Evolutionary conservation across 1,140 invertebrate genomes (phyloP).

Genomic region (Caenorhabditis briggsae): DNA sequence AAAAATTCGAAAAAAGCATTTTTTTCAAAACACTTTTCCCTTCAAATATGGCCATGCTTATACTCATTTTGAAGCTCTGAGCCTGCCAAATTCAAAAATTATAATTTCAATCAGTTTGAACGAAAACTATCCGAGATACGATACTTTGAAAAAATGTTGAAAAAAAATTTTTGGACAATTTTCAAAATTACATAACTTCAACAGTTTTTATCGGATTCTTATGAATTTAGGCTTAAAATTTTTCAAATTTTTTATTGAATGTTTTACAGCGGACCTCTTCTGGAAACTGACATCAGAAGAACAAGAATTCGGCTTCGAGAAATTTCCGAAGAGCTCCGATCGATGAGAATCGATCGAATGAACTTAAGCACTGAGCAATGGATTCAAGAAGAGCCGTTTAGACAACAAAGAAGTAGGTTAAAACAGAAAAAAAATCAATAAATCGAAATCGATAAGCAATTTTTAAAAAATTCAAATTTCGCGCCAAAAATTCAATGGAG

Average conservation of each 20-base stretch:
- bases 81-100: no score
- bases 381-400: background rate
- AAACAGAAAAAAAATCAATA: background rate
- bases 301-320: slow-evolving; percentile 19
- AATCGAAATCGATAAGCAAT: slow-evolving; percentile 1
- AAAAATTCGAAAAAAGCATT: no score
- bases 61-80: no score
- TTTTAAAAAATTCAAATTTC: no score
- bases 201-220: no score
- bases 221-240: background rate
- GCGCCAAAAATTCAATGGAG: background rate
- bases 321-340: slow-evolving; percentile 40
- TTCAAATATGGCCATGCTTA: no score
- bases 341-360: slow-evolving; percentile 30
- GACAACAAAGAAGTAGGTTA: slow-evolving; percentile 9
- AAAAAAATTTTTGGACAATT: no score
- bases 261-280: slow-evolving; percentile 8
- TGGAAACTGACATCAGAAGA: slow-evolving; percentile 32
- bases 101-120: no score
- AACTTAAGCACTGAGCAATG: slow-evolving; percentile 4
- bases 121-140: background rate
- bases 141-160: background rate
- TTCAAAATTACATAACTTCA: no score
- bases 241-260: background rate
- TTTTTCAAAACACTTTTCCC: no score